Conservation (phyloP, 2,888 invertebrate genomes). For the Tyria jacobaeae region DNA sequence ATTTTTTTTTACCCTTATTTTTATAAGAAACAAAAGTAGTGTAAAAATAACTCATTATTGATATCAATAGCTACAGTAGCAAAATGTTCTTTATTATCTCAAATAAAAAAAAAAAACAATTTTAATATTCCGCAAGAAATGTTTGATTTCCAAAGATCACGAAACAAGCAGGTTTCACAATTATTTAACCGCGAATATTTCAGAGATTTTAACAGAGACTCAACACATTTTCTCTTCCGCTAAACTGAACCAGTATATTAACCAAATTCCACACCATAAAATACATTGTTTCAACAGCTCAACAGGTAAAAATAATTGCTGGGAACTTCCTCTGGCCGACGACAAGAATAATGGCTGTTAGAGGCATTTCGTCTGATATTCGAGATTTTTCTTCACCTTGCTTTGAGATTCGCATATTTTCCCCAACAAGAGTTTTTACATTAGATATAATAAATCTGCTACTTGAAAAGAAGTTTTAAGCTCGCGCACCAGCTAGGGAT, state of each 20-base stretch:
- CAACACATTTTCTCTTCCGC: constrained; percentile 59
- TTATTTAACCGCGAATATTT: constrained; percentile 47
- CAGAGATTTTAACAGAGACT: constrained; percentile 48
- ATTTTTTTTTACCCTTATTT: too few relatives aligned
- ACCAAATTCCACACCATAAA: constrained; percentile 65
- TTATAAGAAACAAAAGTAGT: too few relatives aligned
- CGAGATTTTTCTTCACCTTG: constrained; percentile 55
- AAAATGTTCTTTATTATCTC: too few relatives aligned
- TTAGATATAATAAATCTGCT: constrained; percentile 62
- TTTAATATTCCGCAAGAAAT: constrained; percentile 35
- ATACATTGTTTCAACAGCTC: constrained; percentile 61
- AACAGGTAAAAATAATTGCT: constrained; percentile 72
- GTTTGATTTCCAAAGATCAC: constrained; percentile 24
- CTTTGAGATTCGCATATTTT: constrained; percentile 58
- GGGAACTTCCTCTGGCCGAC: constrained; percentile 49
- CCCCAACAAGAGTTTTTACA: constrained; percentile 57
- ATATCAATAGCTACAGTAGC: too few relatives aligned
- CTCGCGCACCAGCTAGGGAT: constrained; percentile 33
- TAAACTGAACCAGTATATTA: constrained; percentile 62
- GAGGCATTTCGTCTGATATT: constrained; percentile 50
- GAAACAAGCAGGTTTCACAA: constrained; percentile 44
- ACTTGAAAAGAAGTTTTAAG: constrained; percentile 56
- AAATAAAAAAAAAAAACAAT: background rate
- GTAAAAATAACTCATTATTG: too few relatives aligned
- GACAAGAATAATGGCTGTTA: constrained; percentile 54